Evolutionary conservation across 1,140 invertebrate genomes (phyloP).

Genomic region (Leptinotarsa lineolata): DNA sequence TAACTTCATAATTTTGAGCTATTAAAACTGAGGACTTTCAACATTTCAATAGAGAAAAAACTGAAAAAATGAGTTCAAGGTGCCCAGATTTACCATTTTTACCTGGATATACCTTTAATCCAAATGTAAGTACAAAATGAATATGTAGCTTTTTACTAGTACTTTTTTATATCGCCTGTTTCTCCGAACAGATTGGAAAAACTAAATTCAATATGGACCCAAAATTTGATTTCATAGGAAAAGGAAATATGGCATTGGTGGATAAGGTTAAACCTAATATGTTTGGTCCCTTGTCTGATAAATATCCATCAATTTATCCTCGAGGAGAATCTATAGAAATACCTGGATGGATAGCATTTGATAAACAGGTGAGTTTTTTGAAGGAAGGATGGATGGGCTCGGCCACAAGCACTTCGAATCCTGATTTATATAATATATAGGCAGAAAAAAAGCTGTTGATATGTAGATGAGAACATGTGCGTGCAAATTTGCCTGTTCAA

Average conservation of each 20-base stretch:
- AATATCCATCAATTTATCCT: conserved; percentile 68
- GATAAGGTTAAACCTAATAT: conserved; percentile 58
- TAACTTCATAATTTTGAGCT: neutral
- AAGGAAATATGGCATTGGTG: conserved; percentile 60
- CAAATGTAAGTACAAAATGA: conserved; percentile 59
- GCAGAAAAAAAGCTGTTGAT: too few species aligned
- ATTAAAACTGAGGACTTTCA: too few species aligned
- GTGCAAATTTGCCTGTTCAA: too few species aligned
- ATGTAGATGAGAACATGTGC: too few species aligned
- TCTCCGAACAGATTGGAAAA: conserved; percentile 56
- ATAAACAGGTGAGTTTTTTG: conserved; percentile 65
- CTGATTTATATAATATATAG: too few species aligned
- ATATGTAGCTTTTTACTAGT: neutral
- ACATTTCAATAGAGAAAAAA: too few species aligned
- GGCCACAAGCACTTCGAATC: too few species aligned
- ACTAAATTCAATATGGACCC: conserved; percentile 62
- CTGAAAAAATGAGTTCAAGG: conserved; percentile 7
- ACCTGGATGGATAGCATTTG: conserved; percentile 84
- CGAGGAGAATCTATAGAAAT: conserved; percentile 69
- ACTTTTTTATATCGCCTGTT: neutral
- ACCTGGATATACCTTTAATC: conserved; percentile 60
- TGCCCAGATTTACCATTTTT: conserved; percentile 57
- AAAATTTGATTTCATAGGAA: conserved; percentile 60
- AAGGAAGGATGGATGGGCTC: too few species aligned
- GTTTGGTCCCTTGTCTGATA: conserved; percentile 50